These are phyloP conservation scores for Pachypanchax playfairii DNA, from an alignment of 2,113 vertebrate species.

Conservation along the genomic window DNA sequence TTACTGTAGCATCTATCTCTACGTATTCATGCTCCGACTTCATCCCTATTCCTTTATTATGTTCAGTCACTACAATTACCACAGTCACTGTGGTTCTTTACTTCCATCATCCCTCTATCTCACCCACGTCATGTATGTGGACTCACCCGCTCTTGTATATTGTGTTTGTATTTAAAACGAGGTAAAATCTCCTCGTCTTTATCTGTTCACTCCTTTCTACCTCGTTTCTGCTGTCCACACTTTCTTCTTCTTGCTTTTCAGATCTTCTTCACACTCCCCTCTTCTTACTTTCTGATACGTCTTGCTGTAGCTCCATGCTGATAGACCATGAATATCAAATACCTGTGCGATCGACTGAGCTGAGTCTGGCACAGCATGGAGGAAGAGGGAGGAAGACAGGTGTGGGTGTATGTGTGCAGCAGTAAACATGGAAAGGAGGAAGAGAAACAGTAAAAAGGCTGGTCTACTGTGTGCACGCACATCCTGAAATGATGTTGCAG, in stretches of 20 bases:
- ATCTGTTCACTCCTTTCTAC: not conserved
- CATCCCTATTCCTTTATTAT: slow-evolving; percentile 12
- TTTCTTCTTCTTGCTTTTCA: too few species aligned
- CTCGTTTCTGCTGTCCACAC: not conserved
- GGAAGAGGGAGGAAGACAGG: slow-evolving; percentile 12
- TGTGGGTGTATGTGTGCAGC: slow-evolving; percentile 1
- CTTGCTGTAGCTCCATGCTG: slow-evolving; percentile 50
- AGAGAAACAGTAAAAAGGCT: not conserved
- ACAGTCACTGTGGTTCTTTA: not conserved
- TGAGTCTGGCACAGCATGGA: slow-evolving; percentile 39
- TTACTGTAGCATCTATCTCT: slow-evolving; percentile 50
- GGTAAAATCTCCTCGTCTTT: not conserved
- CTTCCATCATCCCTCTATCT: not conserved
- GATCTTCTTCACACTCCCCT: not conserved
- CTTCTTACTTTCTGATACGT: slow-evolving; percentile 44
- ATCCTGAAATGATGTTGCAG: not conserved
- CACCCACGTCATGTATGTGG: not conserved
- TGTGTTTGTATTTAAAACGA: not conserved
- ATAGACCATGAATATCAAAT: slow-evolving; percentile 70
- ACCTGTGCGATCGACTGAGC: slow-evolving; percentile 46
- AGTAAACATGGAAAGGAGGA: not conserved
- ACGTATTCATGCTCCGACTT: slow-evolving; percentile 28
- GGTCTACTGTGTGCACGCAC: not conserved
- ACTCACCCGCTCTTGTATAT: not conserved
- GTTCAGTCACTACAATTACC: slow-evolving; percentile 28